A percentile compares a stretch with the other conserved stretches of the same genome.
These are phyloP conservation scores for Drosophila ficusphila DNA, from an alignment of 1,140 invertebrate species.

Conservation along the genomic window DNA sequence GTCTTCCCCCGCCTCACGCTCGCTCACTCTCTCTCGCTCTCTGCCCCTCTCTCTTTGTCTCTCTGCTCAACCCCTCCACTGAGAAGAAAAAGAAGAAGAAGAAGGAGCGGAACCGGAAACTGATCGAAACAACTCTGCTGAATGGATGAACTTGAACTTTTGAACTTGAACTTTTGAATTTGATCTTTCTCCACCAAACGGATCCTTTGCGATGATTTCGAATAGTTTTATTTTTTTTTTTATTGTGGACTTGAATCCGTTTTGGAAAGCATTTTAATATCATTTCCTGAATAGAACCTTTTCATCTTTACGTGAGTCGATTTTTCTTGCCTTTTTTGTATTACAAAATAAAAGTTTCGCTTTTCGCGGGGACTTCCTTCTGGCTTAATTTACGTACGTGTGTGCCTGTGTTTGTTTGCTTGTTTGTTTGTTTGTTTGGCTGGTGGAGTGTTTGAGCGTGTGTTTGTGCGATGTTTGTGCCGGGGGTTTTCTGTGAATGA, in stretches of 20 bases:
- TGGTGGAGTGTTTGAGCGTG: slow-evolving; percentile 4
- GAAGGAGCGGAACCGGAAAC: slow-evolving; percentile 37
- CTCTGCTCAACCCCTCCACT: background rate
- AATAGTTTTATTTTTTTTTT: slow-evolving; percentile 4
- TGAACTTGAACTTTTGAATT: too few species aligned
- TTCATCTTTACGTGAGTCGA: slow-evolving; percentile 4
- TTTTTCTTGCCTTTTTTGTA: slow-evolving; percentile 7
- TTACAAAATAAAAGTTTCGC: background rate
- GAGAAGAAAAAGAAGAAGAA: slow-evolving; percentile 1
- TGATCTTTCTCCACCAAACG: slow-evolving; percentile 5
- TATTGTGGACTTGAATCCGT: background rate
- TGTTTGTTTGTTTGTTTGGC: slow-evolving; percentile 4
- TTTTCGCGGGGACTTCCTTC: slow-evolving; percentile 8
- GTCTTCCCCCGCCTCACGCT: background rate
- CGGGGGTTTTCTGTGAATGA: slow-evolving; percentile 13
- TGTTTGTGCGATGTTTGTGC: slow-evolving; percentile 24
- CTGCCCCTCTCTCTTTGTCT: background rate
- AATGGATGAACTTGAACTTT: slow-evolving; percentile 52
- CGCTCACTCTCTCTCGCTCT: background rate
- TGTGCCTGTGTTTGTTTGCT: background rate
- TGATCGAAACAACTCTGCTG: slow-evolving; percentile 79
- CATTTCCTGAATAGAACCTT: slow-evolving; percentile 16
- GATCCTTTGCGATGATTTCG: slow-evolving; percentile 15
- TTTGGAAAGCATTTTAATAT: slow-evolving; percentile 16
- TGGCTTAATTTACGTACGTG: slow-evolving; percentile 18